Base-by-base conservation (phyloP, 2,888 invertebrate species). In the Cremastinae sp. region DNA sequence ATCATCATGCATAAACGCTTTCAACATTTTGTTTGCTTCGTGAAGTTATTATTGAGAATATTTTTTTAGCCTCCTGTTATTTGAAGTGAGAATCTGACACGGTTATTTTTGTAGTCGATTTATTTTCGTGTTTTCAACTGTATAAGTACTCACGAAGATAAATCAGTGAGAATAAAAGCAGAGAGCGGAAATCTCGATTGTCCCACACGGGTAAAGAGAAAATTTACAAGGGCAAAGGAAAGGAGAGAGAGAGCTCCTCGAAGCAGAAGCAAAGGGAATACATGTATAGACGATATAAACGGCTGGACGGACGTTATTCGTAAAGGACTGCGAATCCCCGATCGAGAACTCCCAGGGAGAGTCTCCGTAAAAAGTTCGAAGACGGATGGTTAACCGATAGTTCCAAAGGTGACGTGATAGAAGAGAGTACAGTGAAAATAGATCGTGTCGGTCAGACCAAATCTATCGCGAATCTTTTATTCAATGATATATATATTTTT, bases 371-470 rank as follows among this genome's bases (percentile, higher is more conserved):
- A 35, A 72, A 64, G 58, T 70, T 64, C 76, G 78, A 84, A 85
- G 85, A 86, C 81, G 80, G 80, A 85, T 84, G 84, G 83, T 81
- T 84, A 83, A 82, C 84, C 84, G 84, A 85, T 85, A 85, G 83
- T 64, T 74, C 72, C 71, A 78, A 71, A 65, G 79, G 69, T 77
- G 55, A 51, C 45, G 56, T 28, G 59, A 14, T 43, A 20, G n/a
- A 28, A 37, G 45, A 56, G 18, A 43, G 41, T 41, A 9, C 41
- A 53, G 58, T 45, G 51, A 16, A 56, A 65, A 64, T 45, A 45
- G 53, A 59, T 12, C 37, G 58, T 65, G 65, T 58, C 58, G 59
- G 35, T 59, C 53, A 59, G 53, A 43, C 51, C 14, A 39, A 37
- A 56, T 56, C 3, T 39, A 4, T 5, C 12, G 41, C 58, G 43